Percentiles rank a stretch among this genome's conserved stretches.
Conservation (phyloP, 2,888 invertebrate species). For the Drosophila incognita region DNA sequence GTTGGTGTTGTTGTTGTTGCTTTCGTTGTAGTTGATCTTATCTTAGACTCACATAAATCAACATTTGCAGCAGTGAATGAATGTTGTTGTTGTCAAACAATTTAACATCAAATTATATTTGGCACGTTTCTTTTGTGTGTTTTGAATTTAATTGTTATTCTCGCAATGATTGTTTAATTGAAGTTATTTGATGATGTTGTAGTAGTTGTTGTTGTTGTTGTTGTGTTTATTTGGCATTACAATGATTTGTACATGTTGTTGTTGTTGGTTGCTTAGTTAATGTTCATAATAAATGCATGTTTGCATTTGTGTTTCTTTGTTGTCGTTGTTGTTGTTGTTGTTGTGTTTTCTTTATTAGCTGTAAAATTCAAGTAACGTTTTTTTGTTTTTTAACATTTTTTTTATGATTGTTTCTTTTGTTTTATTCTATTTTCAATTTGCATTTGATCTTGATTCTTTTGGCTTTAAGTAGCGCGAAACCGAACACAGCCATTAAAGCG, state of each 20-base stretch:
- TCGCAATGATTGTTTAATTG: constrained; percentile 25
- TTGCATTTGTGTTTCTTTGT: constrained; percentile 5
- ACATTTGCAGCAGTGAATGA: constrained; percentile 15
- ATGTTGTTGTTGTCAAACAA: constrained; percentile 13
- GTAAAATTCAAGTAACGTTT: constrained; percentile 15
- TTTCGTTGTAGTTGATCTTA: constrained; percentile 16
- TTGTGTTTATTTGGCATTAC: constrained; percentile 20
- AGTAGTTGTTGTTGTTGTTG: not conserved
- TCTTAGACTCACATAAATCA: constrained; percentile 16
- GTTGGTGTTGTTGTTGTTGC: not conserved
- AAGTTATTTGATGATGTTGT: constrained; percentile 7
- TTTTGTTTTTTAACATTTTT: constrained; percentile 33
- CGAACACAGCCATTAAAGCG: constrained; percentile 27
- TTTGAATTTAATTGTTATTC: constrained; percentile 12
- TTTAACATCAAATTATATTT: constrained; percentile 39
- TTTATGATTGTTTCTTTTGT: constrained; percentile 49
- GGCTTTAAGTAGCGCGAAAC: constrained; percentile 18
- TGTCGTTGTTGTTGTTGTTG: not conserved
- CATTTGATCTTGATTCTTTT: constrained; percentile 28
- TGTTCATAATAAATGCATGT: constrained; percentile 46
- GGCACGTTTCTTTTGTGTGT: constrained; percentile 25
- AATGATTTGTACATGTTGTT: constrained; percentile 10
- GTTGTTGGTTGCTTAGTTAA: constrained; percentile 8
- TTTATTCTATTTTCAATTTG: constrained; percentile 43
- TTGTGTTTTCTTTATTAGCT: constrained; percentile 29